Conservation (phyloP, 2,797 vertebrate genomes). For the Pseudochirops corinnae region DNA sequence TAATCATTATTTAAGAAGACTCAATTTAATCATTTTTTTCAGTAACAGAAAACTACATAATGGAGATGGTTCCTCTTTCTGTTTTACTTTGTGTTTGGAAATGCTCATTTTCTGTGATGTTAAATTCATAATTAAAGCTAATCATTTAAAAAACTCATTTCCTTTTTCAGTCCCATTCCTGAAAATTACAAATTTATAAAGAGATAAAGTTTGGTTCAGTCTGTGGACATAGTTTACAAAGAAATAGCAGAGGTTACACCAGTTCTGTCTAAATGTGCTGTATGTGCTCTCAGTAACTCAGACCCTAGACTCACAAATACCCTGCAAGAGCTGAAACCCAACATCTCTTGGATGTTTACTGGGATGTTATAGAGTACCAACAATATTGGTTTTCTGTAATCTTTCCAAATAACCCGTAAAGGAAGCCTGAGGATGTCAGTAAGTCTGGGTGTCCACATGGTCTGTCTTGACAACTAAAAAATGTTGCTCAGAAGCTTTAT, state of each 20-base stretch:
- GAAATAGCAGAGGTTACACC: slow-evolving; percentile 8
- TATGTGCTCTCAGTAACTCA: slow-evolving; percentile 16
- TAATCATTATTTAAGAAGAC: slow-evolving; percentile 25
- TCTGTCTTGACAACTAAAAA: background rate
- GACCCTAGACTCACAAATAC: background rate
- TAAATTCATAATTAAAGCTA: background rate
- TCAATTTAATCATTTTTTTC: background rate
- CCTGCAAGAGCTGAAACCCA: background rate
- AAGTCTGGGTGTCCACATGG: background rate
- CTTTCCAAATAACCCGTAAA: background rate
- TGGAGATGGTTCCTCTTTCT: background rate
- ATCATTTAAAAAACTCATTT: background rate
- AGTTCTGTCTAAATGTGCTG: background rate
- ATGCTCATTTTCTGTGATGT: background rate
- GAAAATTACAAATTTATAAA: slow-evolving; percentile 1
- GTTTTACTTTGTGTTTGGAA: background rate
- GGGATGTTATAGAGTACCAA: background rate
- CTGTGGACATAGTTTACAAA: background rate
- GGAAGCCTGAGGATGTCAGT: background rate
- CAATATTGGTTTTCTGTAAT: background rate
- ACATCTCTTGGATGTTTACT: background rate
- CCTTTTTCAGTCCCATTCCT: slow-evolving; percentile 40
- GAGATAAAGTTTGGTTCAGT: slow-evolving; percentile 25
- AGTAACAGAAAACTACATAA: background rate
- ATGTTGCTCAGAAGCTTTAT: background rate